Base-by-base conservation (phyloP, 2,113 vertebrate genomes). In the Chloropsis cyanopogon region DNA sequence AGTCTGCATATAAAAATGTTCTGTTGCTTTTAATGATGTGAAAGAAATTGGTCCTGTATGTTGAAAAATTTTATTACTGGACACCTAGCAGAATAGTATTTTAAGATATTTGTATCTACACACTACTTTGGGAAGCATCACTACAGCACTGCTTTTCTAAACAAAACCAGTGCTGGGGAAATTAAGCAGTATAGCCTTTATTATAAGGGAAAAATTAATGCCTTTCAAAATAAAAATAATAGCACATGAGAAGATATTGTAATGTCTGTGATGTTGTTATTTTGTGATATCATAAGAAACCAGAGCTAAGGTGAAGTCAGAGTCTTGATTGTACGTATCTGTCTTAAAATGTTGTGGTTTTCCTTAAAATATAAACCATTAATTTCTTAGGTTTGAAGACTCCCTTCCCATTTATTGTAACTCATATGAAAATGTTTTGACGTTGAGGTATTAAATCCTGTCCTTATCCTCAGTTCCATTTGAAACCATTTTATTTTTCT, bases 261-360 rank as follows among this genome's bases (percentile, higher is more conserved):
- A 60, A 44, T 79, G 14, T 37, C 19, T 68, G 3, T 79, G 35
- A 35, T 70, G 20, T 21, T 69, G 7, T 47, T 54, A n/a, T 44
- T 85, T 54, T 56, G 17, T 69, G 46, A 65, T 9, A 50, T 3
- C 8, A 11, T 57, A 82, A 87, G 2, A 71, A 71, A 86, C 5
- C 3, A 35, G 16, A 70, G 3, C 6, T 42, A 66, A 72, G 29
- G 15, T 68, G 16, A 85, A 68, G 31, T 68, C 17, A 37, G 12
- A 29, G 5, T 12, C 44, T 56, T 84, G 17, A 52, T 39, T 39
- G 3, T 44, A 46, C 0, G 0, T 33, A 18, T 12, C 4, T 61
- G 56, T 75, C 29, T 81, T n/a, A 66, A 81, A 19, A 50, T 33
- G 1, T 6, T 53, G 14, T 3, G 5, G 1, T 5, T 83, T 90